These are phyloP conservation scores for Dryobates pubescens DNA, from an alignment of 2,797 vertebrate species.

Conservation along the genomic window DNA sequence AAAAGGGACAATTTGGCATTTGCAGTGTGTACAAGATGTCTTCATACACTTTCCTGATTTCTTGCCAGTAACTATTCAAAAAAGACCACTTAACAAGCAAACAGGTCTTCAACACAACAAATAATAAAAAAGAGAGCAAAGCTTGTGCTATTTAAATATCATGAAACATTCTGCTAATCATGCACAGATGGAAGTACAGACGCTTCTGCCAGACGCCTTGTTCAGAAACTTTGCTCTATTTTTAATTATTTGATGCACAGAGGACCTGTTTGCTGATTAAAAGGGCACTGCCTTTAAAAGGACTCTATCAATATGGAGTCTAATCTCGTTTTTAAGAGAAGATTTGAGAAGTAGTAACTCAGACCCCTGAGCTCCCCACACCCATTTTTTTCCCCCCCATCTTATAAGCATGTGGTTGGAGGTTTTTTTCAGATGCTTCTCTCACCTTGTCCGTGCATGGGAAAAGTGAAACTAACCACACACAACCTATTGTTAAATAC, in stretches of 20 bases:
- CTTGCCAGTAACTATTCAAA: slow-evolving; percentile 60
- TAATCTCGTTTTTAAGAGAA: slow-evolving; percentile 17
- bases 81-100: slow-evolving; percentile 71
- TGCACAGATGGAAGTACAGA: slow-evolving; percentile 78
- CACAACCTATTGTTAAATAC: background rate
- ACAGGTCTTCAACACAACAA: slow-evolving; percentile 70
- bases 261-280: slow-evolving; percentile 78
- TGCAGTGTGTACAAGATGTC: slow-evolving; percentile 61
- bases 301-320: slow-evolving; percentile 58
- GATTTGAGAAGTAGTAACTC: slow-evolving; percentile 31
- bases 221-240: slow-evolving; percentile 82
- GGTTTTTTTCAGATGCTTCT: background rate
- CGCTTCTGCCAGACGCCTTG: slow-evolving; percentile 76
- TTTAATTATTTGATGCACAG: slow-evolving; percentile 80
- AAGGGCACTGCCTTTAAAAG: slow-evolving; percentile 62
- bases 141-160: slow-evolving; percentile 79
- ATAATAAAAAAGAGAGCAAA: slow-evolving; percentile 77
- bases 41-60: slow-evolving; percentile 65
- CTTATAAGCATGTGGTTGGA: background rate
- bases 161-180: slow-evolving; percentile 79
- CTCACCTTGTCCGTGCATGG: background rate
- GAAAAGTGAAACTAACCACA: slow-evolving; percentile 6
- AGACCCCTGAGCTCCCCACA: background rate
- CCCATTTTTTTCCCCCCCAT: background rate
- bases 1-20: slow-evolving; percentile 66